These are phyloP conservation scores for Sternarchorhynchus goeldii DNA, from an alignment of 2,797 vertebrate genomes.

Conservation along the genomic window DNA sequence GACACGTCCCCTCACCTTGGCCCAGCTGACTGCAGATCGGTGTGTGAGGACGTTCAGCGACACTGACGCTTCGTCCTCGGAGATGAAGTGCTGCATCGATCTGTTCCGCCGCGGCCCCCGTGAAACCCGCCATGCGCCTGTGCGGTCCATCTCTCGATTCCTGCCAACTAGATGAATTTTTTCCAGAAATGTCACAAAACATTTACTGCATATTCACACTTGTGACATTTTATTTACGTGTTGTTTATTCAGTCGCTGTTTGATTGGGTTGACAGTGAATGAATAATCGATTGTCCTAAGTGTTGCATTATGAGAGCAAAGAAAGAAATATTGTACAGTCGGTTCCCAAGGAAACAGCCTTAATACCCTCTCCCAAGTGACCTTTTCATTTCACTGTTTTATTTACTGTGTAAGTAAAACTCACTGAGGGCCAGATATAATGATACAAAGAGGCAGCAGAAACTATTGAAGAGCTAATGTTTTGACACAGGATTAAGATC, in stretches of 20 bases:
- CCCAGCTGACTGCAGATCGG: too few species aligned
- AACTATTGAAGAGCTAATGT: background rate
- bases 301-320: slow-evolving; percentile 46
- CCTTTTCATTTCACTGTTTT: background rate
- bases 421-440: background rate
- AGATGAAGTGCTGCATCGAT: background rate
- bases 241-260: slow-evolving; percentile 50
- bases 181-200: slow-evolving; percentile 54
- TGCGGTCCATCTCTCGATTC: slow-evolving; percentile 61
- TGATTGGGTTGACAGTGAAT: slow-evolving; percentile 33
- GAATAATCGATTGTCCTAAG: slow-evolving; percentile 55
- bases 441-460: background rate
- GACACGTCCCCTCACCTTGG: background rate
- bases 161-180: slow-evolving; percentile 50
- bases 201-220: slow-evolving; percentile 44
- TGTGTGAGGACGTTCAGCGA: background rate
- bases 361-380: background rate
- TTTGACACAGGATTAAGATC: too few species aligned
- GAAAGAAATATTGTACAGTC: background rate
- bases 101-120: slow-evolving; percentile 10
- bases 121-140: slow-evolving; percentile 9
- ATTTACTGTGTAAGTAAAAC: slow-evolving; percentile 9
- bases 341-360: background rate
- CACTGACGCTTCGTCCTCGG: background rate
- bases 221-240: slow-evolving; percentile 49